Conservation (phyloP, 2,797 vertebrate species). For the Periparus ater region DNA sequence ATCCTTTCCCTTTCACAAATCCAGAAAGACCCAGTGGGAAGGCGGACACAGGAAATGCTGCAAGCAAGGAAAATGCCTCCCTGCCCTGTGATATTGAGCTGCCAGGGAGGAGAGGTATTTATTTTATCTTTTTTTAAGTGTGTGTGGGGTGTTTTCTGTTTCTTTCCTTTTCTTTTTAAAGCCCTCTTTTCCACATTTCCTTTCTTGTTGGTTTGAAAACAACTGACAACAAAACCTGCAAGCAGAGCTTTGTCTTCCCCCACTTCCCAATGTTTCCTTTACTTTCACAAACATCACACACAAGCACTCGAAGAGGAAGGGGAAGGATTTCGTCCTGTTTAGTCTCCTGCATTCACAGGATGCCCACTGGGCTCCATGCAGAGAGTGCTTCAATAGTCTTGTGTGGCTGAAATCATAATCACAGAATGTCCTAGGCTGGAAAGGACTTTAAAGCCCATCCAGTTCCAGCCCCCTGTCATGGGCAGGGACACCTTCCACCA, state of each 20-base stretch:
- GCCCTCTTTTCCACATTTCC: neutral
- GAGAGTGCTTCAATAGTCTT: neutral
- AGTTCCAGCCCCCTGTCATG: fast-evolving
- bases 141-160: neutral
- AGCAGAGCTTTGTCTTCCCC: neutral
- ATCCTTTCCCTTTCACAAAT: constrained; percentile 46
- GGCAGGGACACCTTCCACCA: neutral
- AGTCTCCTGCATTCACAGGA: neutral
- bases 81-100: neutral
- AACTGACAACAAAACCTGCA: neutral
- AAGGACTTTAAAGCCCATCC: neutral
- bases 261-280: neutral
- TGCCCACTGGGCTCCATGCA: neutral
- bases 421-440: neutral
- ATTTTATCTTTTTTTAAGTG: neutral
- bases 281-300: neutral
- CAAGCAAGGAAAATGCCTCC: neutral
- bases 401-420: neutral
- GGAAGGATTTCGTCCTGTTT: neutral
- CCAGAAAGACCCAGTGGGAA: constrained; percentile 35
- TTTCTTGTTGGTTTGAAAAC: neutral
- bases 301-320: neutral
- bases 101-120: neutral
- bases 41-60: constrained; percentile 5
- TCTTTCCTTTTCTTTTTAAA: neutral